These are phyloP conservation scores for Colius striatus DNA, from an alignment of 2,113 vertebrate species.

Conservation along the genomic window DNA sequence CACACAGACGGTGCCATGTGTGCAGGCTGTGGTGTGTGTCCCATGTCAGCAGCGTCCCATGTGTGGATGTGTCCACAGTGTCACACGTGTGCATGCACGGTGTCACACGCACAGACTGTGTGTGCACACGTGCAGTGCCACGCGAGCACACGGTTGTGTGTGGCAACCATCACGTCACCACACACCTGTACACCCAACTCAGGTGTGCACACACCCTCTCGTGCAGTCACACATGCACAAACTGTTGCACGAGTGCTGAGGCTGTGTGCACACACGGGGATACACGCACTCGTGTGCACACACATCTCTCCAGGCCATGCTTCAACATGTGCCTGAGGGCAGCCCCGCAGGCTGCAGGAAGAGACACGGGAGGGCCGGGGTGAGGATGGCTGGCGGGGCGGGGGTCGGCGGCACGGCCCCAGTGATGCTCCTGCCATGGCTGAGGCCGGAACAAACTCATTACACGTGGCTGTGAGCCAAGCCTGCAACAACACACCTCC, in stretches of 20 bases:
- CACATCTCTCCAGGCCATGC: fast-evolving
- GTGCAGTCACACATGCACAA: fast-evolving
- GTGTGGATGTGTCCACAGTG: no score
- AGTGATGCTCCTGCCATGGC: fast-evolving
- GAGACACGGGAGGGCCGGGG: neutral
- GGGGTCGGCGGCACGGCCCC: no score
- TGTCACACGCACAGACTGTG: neutral
- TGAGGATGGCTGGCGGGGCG: no score
- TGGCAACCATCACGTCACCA: fast-evolving
- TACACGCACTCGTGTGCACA: fast-evolving
- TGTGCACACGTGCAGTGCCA: no score
- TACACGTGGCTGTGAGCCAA: fast-evolving
- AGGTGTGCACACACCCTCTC: fast-evolving
- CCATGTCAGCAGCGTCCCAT: no score
- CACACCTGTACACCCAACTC: fast-evolving
- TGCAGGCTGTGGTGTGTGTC: neutral
- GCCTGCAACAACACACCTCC: fast-evolving
- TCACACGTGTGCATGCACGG: neutral
- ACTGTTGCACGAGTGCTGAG: neutral
- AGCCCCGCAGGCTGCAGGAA: neutral
- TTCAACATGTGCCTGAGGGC: no score
- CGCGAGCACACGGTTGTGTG: fast-evolving
- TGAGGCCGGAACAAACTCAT: neutral
- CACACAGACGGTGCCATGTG: fast-evolving
- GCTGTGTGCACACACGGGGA: fast-evolving